phyloP scores from a whole-genome alignment of 2,888 invertebrate species.

The Tinea trinotella region DNA sequence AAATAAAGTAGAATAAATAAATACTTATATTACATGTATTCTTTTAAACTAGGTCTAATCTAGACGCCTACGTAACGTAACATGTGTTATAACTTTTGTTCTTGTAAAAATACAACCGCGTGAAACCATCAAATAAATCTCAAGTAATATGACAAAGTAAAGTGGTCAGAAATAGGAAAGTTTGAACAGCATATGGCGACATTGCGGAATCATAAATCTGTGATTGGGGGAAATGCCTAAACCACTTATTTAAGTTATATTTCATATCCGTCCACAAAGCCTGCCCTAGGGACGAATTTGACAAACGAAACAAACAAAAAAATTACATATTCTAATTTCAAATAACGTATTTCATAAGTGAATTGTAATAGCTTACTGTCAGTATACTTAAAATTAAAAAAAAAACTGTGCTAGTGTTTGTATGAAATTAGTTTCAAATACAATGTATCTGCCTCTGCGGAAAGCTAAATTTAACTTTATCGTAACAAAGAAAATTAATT shows the following conservation, averaged over 20 bases:
- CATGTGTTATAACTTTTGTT: background rate
- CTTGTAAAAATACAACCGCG: background rate
- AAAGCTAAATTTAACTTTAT: too few species aligned
- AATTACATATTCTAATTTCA: background rate
- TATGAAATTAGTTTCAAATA: too few species aligned
- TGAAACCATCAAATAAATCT: background rate
- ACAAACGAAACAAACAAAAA: too few species aligned
- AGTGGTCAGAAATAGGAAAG: conserved; percentile 6
- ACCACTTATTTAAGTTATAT: background rate
- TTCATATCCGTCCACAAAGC: background rate
- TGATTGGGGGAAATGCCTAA: conserved; percentile 1
- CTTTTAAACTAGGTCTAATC: too few species aligned
- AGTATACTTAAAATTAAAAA: too few species aligned
- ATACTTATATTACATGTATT: too few species aligned
- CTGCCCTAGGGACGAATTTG: background rate
- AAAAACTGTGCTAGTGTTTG: too few species aligned
- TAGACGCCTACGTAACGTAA: too few species aligned
- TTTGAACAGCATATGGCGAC: background rate
- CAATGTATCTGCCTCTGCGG: too few species aligned
- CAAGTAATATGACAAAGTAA: background rate
- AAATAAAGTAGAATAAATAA: too few species aligned
- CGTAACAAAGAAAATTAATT: too few species aligned
- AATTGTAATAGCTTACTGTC: too few species aligned
- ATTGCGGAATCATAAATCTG: conserved; percentile 12
- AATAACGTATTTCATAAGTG: background rate